These are phyloP conservation scores for Zaprionus gabonicus DNA, from an alignment of 1,140 invertebrate genomes.

Conservation along the genomic window DNA sequence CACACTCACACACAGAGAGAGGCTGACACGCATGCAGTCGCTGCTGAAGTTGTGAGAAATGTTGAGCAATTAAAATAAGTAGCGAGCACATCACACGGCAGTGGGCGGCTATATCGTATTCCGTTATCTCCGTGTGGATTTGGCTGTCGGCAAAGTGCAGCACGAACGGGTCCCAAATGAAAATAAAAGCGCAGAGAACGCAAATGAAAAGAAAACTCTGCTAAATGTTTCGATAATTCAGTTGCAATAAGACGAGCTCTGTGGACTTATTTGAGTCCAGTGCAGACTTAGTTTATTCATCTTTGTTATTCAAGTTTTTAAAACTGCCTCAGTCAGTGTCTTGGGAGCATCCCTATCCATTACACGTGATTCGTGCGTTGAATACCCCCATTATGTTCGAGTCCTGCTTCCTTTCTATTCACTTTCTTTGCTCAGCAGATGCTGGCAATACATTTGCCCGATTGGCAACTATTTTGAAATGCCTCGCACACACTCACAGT, in stretches of 20 bases:
- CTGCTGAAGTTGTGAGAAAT: conserved; percentile 73
- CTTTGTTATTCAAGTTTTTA: neutral
- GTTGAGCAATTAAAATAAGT: conserved; percentile 81
- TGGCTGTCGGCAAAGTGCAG: conserved; percentile 58
- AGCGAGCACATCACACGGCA: conserved; percentile 38
- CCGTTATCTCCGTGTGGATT: conserved; percentile 51
- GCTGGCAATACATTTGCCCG: conserved; percentile 15
- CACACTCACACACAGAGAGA: neutral
- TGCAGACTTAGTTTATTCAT: neutral
- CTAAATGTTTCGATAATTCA: neutral
- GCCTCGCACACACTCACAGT: conserved; percentile 44
- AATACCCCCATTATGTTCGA: conserved; percentile 4
- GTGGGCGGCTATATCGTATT: conserved; percentile 20
- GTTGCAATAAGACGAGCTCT: conserved; percentile 4
- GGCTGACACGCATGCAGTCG: conserved; percentile 18
- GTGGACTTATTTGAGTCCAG: neutral
- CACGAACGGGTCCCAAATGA: conserved; percentile 30
- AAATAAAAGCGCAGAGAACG: conserved; percentile 15
- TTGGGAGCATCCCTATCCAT: neutral
- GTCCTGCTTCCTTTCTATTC: conserved; percentile 1
- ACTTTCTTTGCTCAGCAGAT: conserved; percentile 26
- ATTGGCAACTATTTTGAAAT: conserved; percentile 57
- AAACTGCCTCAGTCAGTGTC: neutral
- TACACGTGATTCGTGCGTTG: conserved; percentile 7
- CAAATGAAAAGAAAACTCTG: conserved; percentile 11